Percentiles rank a stretch among this genome's conserved stretches.
These are phyloP conservation scores for Agriopis marginaria DNA, from an alignment of 2,888 invertebrate species.

Conservation along the genomic window DNA sequence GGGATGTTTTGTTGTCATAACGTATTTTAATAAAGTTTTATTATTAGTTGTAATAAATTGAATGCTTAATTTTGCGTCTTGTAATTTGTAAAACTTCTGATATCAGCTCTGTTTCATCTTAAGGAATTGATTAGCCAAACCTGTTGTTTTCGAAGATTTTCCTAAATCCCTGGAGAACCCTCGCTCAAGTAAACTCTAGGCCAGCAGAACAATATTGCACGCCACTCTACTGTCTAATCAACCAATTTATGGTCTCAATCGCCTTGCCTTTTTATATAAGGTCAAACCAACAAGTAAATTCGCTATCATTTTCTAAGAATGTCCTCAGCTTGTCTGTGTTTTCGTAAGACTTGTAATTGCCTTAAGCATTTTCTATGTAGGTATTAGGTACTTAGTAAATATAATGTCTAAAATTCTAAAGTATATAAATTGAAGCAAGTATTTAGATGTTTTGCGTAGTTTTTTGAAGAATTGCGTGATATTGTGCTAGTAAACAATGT, in stretches of 20 bases:
- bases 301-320: conserved; percentile 33
- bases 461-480: conserved; percentile 5
- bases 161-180: not conserved
- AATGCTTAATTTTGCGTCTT: not conserved
- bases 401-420: not conserved
- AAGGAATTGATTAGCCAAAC: not conserved
- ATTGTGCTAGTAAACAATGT: conserved; percentile 6
- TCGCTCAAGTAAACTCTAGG: not conserved
- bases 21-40: not conserved
- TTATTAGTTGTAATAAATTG: not conserved
- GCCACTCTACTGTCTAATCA: conserved; percentile 37
- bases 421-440: not conserved
- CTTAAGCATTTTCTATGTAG: conserved; percentile 5
- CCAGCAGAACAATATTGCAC: conserved; percentile 17
- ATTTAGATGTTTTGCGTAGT: not conserved
- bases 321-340: conserved; percentile 10
- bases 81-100: not conserved
- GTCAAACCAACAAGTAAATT: conserved; percentile 31
- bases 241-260: conserved; percentile 34
- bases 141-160: not conserved
- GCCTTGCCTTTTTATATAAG: conserved; percentile 39
- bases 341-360: conserved; percentile 10
- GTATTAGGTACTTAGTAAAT: not conserved
- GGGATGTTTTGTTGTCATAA: not conserved
- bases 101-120: not conserved